These are phyloP conservation scores for Silurus glanis DNA, from an alignment of 2,113 vertebrate genomes.

Conservation along the genomic window DNA sequence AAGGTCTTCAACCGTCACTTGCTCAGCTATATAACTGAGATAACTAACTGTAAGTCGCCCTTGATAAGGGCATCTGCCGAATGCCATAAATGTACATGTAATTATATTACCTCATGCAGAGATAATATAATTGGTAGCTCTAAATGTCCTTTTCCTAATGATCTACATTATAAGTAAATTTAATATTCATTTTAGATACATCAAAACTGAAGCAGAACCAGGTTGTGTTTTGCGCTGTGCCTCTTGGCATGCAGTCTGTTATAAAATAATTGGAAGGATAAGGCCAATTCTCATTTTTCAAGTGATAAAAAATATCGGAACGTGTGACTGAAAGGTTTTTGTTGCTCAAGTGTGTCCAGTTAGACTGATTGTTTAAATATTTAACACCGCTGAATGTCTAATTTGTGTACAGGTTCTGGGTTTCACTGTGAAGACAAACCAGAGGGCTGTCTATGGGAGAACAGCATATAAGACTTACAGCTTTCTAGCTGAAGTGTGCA, in stretches of 20 bases:
- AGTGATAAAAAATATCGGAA: neutral
- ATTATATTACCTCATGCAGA: neutral
- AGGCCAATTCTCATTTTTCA: neutral
- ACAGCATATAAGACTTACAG: constrained; percentile 73
- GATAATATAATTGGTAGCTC: neutral
- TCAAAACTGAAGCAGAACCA: neutral
- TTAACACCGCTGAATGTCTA: neutral
- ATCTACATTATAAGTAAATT: neutral
- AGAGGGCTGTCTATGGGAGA: neutral
- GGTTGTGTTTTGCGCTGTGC: neutral
- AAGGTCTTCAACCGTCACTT: too few relatives aligned
- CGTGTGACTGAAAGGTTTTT: neutral
- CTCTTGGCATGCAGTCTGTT: neutral
- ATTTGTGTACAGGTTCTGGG: neutral
- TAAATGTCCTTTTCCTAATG: neutral
- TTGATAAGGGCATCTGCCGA: too few relatives aligned
- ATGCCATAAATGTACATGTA: too few relatives aligned
- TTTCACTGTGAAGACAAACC: neutral
- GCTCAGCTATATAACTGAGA: too few relatives aligned
- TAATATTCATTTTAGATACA: neutral
- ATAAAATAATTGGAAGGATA: neutral
- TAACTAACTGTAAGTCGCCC: too few relatives aligned
- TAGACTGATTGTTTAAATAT: neutral
- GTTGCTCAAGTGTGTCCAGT: neutral
- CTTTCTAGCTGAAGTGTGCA: constrained; percentile 91